Base-by-base conservation (phyloP, 2,113 vertebrate species). In the Pyrgilauda ruficollis region DNA sequence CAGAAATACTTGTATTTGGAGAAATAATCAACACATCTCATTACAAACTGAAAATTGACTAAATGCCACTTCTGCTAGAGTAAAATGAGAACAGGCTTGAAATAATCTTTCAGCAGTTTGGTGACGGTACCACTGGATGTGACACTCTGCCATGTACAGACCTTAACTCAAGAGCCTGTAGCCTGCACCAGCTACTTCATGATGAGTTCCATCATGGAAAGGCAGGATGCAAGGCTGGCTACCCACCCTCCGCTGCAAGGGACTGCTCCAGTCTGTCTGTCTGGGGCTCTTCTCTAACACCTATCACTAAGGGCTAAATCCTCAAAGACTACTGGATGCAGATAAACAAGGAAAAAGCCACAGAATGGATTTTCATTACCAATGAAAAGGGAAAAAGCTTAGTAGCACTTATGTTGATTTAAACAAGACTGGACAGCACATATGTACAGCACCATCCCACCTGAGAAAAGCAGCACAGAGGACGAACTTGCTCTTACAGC, bases 151-250 rank as follows among this genome's bases (percentile, higher is more conserved):
- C 44, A 17, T 0, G 0, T 6, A 31, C 1, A 74, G 47, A 49
- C 5, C 26, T n/a, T 20, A 20, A 21, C 33, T 75, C 53, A 56
- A 8, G 35, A 87, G 50, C 13, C 14, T 0, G 0, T 1, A 68
- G 63, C n/a, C 41, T 53, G 21, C 26, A 30, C 19, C 73, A 77
- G 50, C 23, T 14, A 23, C 41, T 15, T 8, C 11, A 11, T 4
- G 15, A 33, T 8, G 13, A 23, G 18, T 8, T 77, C 37, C 52
- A 47, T 5, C 15, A 7, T 1, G 43, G 31, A 33, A 56, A 39
- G 19, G n/a, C 30, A 58, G 55, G 68, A 59, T 15, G n/a, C 33
- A 50, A 39, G 33, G 27, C 21, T 70, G 56, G 28, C 33, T 15
- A 22, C 10, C 6, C 22, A 28, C 9, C n/a, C 33, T 64, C 15